Conservation (phyloP, 2,888 invertebrate genomes). For the Lochmaea capreae region DNA sequence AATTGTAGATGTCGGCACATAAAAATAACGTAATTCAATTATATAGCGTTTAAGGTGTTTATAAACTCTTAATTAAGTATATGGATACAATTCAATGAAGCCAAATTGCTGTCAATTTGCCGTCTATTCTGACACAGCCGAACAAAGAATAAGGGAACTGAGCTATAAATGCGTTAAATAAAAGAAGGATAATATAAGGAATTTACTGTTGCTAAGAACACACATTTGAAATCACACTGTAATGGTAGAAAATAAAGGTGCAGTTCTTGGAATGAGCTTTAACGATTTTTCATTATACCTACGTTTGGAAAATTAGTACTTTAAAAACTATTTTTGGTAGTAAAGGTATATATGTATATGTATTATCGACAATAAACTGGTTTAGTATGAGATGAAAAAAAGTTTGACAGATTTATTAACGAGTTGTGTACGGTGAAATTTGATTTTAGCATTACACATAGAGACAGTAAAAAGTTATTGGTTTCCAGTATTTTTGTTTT, state of each 20-base stretch:
- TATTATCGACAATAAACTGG: background rate
- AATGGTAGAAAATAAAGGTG: conserved; percentile 1
- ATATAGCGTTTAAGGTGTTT: conserved; percentile 20
- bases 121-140: background rate
- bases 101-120: conserved; percentile 13
- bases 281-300: background rate
- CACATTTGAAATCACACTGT: background rate
- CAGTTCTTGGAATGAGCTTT: background rate
- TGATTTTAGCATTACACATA: background rate
- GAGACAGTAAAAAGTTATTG: background rate
- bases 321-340: background rate
- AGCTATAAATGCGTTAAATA: background rate
- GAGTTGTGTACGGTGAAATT: background rate
- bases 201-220: background rate
- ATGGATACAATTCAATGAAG: conserved; percentile 18
- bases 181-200: background rate
- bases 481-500: background rate
- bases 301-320: background rate
- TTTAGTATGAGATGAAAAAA: background rate
- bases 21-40: conserved; percentile 15
- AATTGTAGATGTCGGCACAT: background rate
- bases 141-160: conserved; percentile 1
- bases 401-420: background rate
- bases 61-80: conserved; percentile 10
- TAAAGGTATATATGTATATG: background rate